These are phyloP conservation scores for Cryptotis parvus DNA, from an alignment of 2,113 vertebrate species.

Conservation along the genomic window DNA sequence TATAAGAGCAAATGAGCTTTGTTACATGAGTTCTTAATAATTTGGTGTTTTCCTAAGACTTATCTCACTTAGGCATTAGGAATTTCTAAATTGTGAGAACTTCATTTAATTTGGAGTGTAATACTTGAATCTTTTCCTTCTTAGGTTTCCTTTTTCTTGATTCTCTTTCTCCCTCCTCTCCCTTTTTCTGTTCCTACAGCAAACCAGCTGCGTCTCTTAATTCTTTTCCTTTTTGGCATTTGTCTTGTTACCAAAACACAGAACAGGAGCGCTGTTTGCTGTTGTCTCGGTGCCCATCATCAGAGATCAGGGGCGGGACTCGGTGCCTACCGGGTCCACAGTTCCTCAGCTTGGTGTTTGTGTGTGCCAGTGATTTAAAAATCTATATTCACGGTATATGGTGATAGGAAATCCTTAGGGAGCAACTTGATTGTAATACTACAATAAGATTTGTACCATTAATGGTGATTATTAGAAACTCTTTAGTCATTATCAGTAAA, in stretches of 20 bases:
- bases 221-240: background rate
- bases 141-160: background rate
- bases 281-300: background rate
- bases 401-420: conserved; percentile 9
- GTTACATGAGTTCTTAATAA: conserved; percentile 2
- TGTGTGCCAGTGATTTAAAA: background rate
- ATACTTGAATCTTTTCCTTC: conserved; percentile 1
- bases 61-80: conserved; percentile 32
- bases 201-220: background rate
- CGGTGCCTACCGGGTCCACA: background rate
- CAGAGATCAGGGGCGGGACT: background rate
- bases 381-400: background rate
- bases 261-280: background rate
- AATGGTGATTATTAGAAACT: conserved; percentile 30
- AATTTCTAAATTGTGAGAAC: background rate
- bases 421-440: background rate
- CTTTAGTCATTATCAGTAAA: conserved; percentile 33
- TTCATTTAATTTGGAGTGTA: conserved; percentile 8
- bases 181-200: too few species aligned
- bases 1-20: background rate
- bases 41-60: background rate
- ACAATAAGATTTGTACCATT: background rate
- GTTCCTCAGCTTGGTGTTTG: background rate
- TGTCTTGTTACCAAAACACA: background rate
- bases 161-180: background rate